phyloP scores from a whole-genome alignment of 1,140 invertebrate species.

The Heliconius hermathena region DNA sequence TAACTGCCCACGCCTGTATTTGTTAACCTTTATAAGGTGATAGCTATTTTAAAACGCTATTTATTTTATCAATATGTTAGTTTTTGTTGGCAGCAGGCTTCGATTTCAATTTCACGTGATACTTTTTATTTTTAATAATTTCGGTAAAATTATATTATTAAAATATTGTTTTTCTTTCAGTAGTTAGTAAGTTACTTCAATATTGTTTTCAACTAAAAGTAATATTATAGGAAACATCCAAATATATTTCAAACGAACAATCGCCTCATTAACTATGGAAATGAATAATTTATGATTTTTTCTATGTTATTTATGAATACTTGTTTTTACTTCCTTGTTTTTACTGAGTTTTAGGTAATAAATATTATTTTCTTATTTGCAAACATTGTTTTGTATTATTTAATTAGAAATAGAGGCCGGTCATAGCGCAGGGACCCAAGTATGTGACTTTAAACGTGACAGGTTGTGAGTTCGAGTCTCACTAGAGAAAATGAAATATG shows the following conservation, averaged over 20 bases:
- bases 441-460: too few species aligned
- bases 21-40: conserved; percentile 48
- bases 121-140: too few species aligned
- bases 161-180: background rate
- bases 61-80: conserved; percentile 5
- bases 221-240: background rate
- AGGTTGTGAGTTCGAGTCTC: too few species aligned
- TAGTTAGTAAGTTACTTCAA: background rate
- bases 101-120: too few species aligned
- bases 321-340: background rate
- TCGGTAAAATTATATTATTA: background rate
- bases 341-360: background rate
- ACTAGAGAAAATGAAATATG: too few species aligned
- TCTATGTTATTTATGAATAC: background rate
- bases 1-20: conserved; percentile 64
- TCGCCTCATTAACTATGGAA: background rate
- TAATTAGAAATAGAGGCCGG: too few species aligned
- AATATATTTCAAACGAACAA: conserved; percentile 19
- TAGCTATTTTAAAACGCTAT: conserved; percentile 38
- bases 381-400: background rate
- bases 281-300: conserved; percentile 1
- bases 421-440: too few species aligned
- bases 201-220: background rate
- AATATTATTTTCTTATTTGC: background rate
- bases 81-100: too few species aligned